These are phyloP conservation scores for Epinotia brunnichana DNA, from an alignment of 2,888 invertebrate genomes.

Conservation along the genomic window DNA sequence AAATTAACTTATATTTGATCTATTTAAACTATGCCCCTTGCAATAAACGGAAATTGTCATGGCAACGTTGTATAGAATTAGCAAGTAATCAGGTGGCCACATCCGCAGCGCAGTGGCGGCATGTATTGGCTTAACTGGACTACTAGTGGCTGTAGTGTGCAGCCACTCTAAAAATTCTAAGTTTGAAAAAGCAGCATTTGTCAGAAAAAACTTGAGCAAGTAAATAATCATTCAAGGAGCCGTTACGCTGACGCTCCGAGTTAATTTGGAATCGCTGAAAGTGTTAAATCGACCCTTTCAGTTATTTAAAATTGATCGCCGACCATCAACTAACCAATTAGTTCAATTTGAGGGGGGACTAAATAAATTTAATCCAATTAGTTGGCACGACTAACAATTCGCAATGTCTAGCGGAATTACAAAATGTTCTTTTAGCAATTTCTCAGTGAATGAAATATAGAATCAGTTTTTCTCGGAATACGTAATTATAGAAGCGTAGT, in stretches of 20 bases:
- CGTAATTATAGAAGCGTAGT: slow-evolving; percentile 30
- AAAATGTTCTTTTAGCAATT: slow-evolving; percentile 45
- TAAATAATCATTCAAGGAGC: slow-evolving; percentile 27
- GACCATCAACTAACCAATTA: slow-evolving; percentile 54
- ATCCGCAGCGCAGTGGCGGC: no score
- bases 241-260: slow-evolving; percentile 27
- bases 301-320: slow-evolving; percentile 54
- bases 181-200: background rate
- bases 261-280: slow-evolving; percentile 41
- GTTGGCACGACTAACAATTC: slow-evolving; percentile 47
- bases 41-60: no score
- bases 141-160: no score
- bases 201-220: slow-evolving; percentile 16
- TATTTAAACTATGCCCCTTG: no score
- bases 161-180: no score
- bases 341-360: slow-evolving; percentile 51
- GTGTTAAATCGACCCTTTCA: slow-evolving; percentile 48
- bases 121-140: no score
- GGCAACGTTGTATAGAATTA: no score
- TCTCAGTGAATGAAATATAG: slow-evolving; percentile 38
- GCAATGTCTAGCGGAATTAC: slow-evolving; percentile 48
- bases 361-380: slow-evolving; percentile 50
- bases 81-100: no score
- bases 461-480: slow-evolving; percentile 38
- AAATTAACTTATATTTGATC: no score